Conservation (phyloP, 2,113 vertebrate species). For the Ia io region DNA sequence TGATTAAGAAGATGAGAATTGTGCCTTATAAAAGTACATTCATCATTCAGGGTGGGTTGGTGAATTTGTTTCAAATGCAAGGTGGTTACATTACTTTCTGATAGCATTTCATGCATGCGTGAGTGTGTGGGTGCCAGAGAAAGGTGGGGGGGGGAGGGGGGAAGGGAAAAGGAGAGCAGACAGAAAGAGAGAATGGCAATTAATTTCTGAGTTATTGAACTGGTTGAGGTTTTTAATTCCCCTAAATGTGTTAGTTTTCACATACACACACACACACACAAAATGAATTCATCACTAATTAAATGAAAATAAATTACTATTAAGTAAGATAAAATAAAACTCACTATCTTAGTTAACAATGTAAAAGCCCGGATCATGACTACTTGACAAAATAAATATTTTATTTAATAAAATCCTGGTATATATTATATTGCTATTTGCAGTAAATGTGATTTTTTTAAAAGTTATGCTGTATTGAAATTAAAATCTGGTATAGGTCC, state of each 20-base stretch:
- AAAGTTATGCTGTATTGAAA: conserved; percentile 48
- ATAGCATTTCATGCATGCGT: neutral
- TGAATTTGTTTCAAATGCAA: conserved; percentile 14
- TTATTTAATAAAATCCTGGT: neutral
- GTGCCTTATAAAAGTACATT: neutral
- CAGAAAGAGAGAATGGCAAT: neutral
- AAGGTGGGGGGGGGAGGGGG: accelerated
- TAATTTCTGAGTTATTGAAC: neutral
- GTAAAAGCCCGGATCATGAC: neutral
- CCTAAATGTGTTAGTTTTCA: neutral
- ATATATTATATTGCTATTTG: neutral
- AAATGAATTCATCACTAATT: neutral
- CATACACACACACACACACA: neutral
- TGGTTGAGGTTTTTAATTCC: neutral
- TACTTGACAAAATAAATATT: conserved; percentile 22
- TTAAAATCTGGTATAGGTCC: conserved; percentile 58
- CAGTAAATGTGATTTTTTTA: neutral
- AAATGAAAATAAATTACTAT: conserved; percentile 2
- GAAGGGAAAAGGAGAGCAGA: neutral
- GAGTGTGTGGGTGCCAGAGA: neutral
- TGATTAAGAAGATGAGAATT: neutral
- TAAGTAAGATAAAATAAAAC: neutral
- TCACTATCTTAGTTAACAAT: neutral
- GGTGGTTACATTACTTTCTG: neutral
- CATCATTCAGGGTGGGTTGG: neutral